These are phyloP conservation scores for Ormyrus pomaceus DNA, from an alignment of 2,888 invertebrate genomes.

Conservation along the genomic window DNA sequence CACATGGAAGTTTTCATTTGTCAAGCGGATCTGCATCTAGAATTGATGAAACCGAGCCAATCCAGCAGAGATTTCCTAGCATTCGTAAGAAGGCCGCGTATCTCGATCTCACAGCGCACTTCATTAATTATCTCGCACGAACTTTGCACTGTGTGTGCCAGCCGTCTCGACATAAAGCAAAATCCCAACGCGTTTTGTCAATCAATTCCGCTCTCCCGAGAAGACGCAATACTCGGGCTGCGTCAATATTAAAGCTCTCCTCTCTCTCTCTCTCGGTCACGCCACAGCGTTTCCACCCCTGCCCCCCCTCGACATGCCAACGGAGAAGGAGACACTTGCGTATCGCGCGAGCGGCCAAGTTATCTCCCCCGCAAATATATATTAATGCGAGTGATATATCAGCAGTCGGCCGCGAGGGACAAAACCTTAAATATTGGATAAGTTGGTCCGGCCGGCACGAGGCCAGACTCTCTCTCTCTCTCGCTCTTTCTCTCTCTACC, in stretches of 20 bases:
- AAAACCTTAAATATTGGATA: constrained; percentile 76
- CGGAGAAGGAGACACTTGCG: neutral
- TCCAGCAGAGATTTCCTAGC: neutral
- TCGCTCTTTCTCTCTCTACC: constrained; percentile 59
- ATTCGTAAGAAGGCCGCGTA: neutral
- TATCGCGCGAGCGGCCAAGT: constrained; percentile 57
- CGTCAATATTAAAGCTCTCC: constrained; percentile 52
- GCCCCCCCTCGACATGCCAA: neutral
- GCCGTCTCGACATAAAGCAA: neutral
- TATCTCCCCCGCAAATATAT: constrained; percentile 75
- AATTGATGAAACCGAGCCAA: constrained; percentile 21
- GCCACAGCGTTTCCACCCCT: constrained; percentile 12
- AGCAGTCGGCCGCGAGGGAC: constrained; percentile 72
- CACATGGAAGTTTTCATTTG: constrained; percentile 1
- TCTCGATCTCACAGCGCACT: constrained; percentile 13
- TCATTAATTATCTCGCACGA: constrained; percentile 39
- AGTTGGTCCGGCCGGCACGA: constrained; percentile 67
- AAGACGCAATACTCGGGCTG: constrained; percentile 13
- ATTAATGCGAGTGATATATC: constrained; percentile 76
- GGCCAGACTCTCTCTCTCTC: constrained; percentile 47
- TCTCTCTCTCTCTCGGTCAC: constrained; percentile 19
- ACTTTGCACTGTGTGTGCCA: neutral
- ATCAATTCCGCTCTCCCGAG: constrained; percentile 17
- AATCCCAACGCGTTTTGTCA: constrained; percentile 50
- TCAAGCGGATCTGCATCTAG: neutral